phyloP scores from a whole-genome alignment of 2,797 vertebrate genomes.

The Spatula versicolor region DNA sequence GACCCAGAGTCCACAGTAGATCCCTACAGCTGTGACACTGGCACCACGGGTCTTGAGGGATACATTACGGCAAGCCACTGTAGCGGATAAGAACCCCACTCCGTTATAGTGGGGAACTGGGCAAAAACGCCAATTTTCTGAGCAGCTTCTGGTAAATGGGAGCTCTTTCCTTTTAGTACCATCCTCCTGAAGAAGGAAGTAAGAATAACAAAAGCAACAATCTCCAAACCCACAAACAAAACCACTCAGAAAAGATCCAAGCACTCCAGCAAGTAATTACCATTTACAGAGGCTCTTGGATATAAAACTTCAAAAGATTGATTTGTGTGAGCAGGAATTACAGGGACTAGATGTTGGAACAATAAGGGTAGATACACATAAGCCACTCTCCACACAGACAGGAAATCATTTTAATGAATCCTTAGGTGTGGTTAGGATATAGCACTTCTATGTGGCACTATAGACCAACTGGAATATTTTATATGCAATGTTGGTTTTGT shows the following conservation, averaged over 20 bases:
- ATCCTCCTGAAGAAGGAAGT: neutral
- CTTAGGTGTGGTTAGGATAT: neutral
- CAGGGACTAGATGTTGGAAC: neutral
- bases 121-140: neutral
- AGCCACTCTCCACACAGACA: neutral
- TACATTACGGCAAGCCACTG: neutral
- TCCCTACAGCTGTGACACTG: fast-evolving
- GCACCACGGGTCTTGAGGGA: neutral
- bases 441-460: neutral
- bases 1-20: neutral
- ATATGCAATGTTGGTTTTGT: neutral
- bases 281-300: neutral
- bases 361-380: neutral
- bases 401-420: conserved; percentile 4
- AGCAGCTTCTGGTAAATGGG: neutral
- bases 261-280: neutral
- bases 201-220: neutral
- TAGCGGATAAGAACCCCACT: neutral
- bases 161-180: neutral
- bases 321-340: neutral
- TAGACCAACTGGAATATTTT: neutral
- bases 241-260: neutral
- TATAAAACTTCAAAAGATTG: neutral
- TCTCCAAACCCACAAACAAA: neutral
- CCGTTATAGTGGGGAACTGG: neutral